A percentile compares a stretch with the other conserved stretches of the same genome.
Evolutionary conservation across 2,888 invertebrate species (phyloP).

Genomic region (Crematogaster levior): DNA sequence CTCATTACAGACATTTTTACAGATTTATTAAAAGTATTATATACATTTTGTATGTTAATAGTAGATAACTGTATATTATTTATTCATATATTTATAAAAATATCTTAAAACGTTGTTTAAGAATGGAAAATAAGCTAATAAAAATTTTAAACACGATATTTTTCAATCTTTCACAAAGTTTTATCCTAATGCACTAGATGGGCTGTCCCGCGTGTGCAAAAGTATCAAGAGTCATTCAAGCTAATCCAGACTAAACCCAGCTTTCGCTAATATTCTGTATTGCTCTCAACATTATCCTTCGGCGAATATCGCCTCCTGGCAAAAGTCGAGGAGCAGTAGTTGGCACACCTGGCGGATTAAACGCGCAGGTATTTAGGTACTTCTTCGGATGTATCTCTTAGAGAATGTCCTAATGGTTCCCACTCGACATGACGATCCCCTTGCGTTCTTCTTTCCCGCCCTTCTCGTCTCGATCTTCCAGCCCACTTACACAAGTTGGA

Average conservation of each 20-base stretch:
- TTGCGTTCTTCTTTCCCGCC: slow-evolving; percentile 47
- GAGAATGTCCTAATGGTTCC: slow-evolving; percentile 63
- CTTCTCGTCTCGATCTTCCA: slow-evolving; percentile 42
- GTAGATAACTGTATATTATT: neutral
- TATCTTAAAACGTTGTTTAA: neutral
- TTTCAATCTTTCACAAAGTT: neutral
- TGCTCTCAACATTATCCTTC: slow-evolving; percentile 44
- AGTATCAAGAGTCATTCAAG: slow-evolving; percentile 21
- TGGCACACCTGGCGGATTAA: slow-evolving; percentile 46
- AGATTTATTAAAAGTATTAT: neutral
- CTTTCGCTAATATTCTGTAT: slow-evolving; percentile 49
- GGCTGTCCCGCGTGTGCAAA: neutral
- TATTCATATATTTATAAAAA: neutral
- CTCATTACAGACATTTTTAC: too few relatives aligned
- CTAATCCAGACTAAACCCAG: slow-evolving; percentile 27
- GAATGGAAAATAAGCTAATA: neutral
- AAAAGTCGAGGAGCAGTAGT: slow-evolving; percentile 31
- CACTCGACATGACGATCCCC: slow-evolving; percentile 64
- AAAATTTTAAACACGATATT: neutral
- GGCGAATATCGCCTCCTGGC: slow-evolving; percentile 36
- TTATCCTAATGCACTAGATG: neutral
- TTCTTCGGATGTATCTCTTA: slow-evolving; percentile 58
- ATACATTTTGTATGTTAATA: neutral
- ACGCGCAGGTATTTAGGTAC: slow-evolving; percentile 42
- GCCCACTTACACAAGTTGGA: slow-evolving; percentile 53